These are phyloP conservation scores for Acrossocheilus fasciatus DNA, from an alignment of 2,797 vertebrate genomes.

Conservation along the genomic window DNA sequence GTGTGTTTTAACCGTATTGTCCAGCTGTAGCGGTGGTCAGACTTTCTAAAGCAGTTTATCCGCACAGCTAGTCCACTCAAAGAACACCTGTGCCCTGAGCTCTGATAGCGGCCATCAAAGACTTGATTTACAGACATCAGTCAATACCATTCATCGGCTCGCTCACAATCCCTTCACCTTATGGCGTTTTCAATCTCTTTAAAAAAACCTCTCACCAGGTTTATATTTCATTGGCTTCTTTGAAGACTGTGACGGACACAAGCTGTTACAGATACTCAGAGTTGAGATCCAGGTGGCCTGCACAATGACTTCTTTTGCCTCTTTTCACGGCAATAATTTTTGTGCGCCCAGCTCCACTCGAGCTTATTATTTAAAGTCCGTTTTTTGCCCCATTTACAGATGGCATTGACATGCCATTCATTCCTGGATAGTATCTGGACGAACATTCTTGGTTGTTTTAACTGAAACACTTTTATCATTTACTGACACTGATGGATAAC, in stretches of 20 bases:
- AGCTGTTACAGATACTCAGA: slow-evolving; percentile 4
- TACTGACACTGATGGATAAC: not conserved
- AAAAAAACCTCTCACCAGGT: slow-evolving; percentile 10
- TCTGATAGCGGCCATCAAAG: slow-evolving; percentile 28
- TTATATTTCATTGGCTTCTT: slow-evolving; percentile 37
- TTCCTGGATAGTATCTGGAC: not conserved
- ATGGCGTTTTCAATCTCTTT: slow-evolving; percentile 12
- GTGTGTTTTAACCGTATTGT: slow-evolving; percentile 21
- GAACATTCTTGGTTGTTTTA: not conserved
- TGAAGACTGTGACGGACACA: slow-evolving; percentile 6
- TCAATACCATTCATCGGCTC: slow-evolving; percentile 43
- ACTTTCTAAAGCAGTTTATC: slow-evolving; percentile 29
- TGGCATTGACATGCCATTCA: not conserved
- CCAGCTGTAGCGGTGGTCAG: not conserved
- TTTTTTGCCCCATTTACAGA: not conserved
- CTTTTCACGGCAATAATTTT: slow-evolving; percentile 17
- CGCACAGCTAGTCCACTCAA: slow-evolving; percentile 3
- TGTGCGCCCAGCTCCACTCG: not conserved
- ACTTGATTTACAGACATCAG: slow-evolving; percentile 45
- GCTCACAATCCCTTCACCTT: slow-evolving; percentile 37
- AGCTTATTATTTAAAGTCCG: not conserved
- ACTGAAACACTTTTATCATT: not conserved
- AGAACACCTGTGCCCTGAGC: slow-evolving; percentile 37
- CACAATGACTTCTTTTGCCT: slow-evolving; percentile 37
- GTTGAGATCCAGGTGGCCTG: not conserved